These are phyloP conservation scores for Mormyrus iriodes DNA, from an alignment of 2,113 vertebrate species.

Conservation along the genomic window DNA sequence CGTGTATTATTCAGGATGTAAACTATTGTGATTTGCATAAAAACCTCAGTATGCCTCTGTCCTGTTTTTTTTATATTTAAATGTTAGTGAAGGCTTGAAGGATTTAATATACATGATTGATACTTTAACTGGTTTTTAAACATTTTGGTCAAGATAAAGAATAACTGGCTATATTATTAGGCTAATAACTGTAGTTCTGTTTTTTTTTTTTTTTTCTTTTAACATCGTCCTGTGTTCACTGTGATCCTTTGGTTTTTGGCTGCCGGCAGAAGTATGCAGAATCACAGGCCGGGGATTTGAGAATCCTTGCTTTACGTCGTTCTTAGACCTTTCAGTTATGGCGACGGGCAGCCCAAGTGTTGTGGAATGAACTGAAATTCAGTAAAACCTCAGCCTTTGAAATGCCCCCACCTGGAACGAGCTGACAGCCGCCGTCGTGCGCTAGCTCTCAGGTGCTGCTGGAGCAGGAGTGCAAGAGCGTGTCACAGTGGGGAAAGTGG, in stretches of 20 bases:
- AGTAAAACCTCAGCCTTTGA: neutral
- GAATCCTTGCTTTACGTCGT: neutral
- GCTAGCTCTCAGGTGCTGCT: neutral
- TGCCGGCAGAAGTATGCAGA: too few relatives aligned
- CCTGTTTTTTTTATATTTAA: neutral
- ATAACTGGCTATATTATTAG: neutral
- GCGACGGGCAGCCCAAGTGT: neutral
- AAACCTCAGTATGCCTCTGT: neutral
- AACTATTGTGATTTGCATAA: slow-evolving; percentile 14
- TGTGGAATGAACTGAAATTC: neutral
- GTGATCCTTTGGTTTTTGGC: neutral
- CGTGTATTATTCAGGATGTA: neutral
- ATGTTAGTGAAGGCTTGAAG: neutral
- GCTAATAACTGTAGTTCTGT: neutral
- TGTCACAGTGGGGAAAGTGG: neutral
- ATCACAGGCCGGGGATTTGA: neutral
- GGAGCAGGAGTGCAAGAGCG: neutral
- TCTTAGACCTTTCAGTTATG: neutral
- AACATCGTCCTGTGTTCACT: neutral
- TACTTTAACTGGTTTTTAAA: neutral
- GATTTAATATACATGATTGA: neutral
- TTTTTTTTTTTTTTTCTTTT: neutral
- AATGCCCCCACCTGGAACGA: neutral
- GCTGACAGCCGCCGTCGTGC: neutral
- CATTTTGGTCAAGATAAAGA: neutral